phyloP scores from a whole-genome alignment of 64 coral and sea anemone genomes.

The Montipora capricornis region DNA sequence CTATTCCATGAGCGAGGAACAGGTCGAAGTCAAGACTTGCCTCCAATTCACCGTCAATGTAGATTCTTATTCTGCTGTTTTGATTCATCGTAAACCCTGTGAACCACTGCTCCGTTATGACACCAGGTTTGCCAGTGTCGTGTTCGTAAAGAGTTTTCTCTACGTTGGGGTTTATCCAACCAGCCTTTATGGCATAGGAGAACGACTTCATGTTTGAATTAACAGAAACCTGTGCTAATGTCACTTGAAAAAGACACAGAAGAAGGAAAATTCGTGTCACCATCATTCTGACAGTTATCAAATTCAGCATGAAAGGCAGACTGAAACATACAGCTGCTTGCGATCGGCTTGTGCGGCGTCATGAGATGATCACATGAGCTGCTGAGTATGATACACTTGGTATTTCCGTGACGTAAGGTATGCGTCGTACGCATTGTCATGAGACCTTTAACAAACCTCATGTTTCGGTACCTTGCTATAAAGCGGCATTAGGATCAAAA shows the following conservation, averaged over 20 bases:
- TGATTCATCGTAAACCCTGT: constrained; percentile 7
- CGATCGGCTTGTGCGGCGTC: no score
- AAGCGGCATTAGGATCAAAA: no score
- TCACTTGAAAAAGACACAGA: not conserved
- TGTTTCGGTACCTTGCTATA: no score
- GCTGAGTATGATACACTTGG: no score
- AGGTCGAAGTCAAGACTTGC: constrained; percentile 46
- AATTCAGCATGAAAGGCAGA: no score
- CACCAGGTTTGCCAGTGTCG: constrained; percentile 15
- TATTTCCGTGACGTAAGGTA: no score
- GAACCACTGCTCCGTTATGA: constrained; percentile 57
- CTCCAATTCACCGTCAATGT: constrained; percentile 30
- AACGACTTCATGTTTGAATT: constrained; percentile 1
- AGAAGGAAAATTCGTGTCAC: not conserved
- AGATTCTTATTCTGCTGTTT: constrained; percentile 45
- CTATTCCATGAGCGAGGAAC: constrained; percentile 27
- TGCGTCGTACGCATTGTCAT: no score
- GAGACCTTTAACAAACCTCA: no score
- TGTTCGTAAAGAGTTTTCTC: constrained; percentile 34
- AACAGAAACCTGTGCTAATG: not conserved
- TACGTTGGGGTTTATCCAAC: not conserved
- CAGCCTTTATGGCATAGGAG: constrained; percentile 21
- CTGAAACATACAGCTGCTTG: no score
- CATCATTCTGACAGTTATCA: not conserved
- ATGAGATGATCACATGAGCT: no score